Evolutionary conservation across 2,113 vertebrate genomes (phyloP), one percentile per base, ranked within the genome.

Genomic region (Callaeas wilsoni): DNA sequence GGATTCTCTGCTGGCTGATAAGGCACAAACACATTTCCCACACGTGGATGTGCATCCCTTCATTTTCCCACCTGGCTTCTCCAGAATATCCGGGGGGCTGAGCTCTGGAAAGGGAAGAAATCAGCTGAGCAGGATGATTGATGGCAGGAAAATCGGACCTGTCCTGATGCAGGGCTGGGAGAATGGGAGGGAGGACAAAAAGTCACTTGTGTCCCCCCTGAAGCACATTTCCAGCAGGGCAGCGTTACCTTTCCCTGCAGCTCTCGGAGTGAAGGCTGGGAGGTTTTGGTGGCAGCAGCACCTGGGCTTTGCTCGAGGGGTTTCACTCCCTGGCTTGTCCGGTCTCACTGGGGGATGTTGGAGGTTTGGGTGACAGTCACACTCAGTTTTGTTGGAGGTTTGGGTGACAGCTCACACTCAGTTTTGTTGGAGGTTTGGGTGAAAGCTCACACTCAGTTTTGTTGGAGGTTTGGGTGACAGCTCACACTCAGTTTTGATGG

Each of bases 281-380:
- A 19, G 0, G 2, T 15, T 73, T 33, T 5, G 21, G 53, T 27
- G 67, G 35, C 3, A 5, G 56, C 41, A 42, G 35, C 5, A 0
- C 25, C 19, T 13, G 35, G 32, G 49, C 4, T 67, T 46, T 57
- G 42, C 67, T 65, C 0, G 0, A 21, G 53, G 16, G 13, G 16
- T 55, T 82, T 55, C 1, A 1, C 29, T 49, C 12, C 33, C 35
- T 26, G 18, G 12, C 33, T 64, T 29, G 22, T 44, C 44, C 3
- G 0, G 2, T 32, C 42, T 62, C 1, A 0, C 16, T 0, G 0
- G 20, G 59, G 19, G 21, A 16, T 21, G 16, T 17, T 6, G 16
- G 25, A 19, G 5, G 13, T 8, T 74, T 1, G 1, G 30, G 10
- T 23, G 37, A 39, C 39, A 55, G 16, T 64, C 20, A 3, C 2